phyloP scores from a whole-genome alignment of 2,797 vertebrate genomes.

The Sebastes paucispinis region DNA sequence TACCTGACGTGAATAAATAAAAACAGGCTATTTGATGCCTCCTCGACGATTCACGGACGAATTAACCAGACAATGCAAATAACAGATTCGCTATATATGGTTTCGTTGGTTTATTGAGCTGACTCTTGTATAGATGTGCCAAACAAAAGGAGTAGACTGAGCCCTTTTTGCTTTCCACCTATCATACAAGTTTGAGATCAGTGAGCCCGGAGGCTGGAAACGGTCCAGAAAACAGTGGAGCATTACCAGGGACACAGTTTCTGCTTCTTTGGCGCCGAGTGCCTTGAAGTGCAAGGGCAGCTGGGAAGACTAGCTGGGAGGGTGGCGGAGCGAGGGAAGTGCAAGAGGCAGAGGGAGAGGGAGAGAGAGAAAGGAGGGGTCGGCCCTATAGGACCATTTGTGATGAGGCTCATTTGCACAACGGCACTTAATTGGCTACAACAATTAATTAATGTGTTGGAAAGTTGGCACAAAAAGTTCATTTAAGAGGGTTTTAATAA shows the following conservation, averaged over 20 bases:
- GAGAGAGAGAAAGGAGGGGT: constrained; percentile 69
- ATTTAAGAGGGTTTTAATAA: constrained; percentile 89
- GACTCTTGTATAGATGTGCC: constrained; percentile 22
- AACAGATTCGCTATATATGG: constrained; percentile 44
- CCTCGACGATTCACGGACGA: constrained; percentile 35
- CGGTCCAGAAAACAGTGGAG: constrained; percentile 71
- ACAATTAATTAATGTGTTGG: constrained; percentile 99
- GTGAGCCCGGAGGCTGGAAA: constrained; percentile 67
- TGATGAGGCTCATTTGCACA: constrained; percentile 97
- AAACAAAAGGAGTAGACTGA: constrained; percentile 49
- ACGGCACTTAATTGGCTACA: constrained; percentile 99
- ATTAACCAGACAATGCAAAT: constrained; percentile 44
- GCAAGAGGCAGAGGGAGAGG: constrained; percentile 62
- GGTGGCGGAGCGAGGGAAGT: constrained; percentile 63
- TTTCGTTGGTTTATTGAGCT: constrained; percentile 41
- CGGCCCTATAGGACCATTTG: constrained; percentile 96
- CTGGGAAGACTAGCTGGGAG: constrained; percentile 76
- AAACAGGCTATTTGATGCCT: constrained; percentile 55
- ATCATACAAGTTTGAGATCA: constrained; percentile 69
- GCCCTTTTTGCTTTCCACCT: constrained; percentile 60
- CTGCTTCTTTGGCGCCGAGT: constrained; percentile 76
- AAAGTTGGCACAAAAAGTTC: constrained; percentile 97
- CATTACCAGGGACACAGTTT: constrained; percentile 78
- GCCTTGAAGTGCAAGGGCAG: constrained; percentile 79
- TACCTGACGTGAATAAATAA: constrained; percentile 65